A percentile compares a stretch with the other conserved stretches of the same genome.
Conservation (phyloP, 2,888 invertebrate genomes). For the Drosophila longiperda region DNA sequence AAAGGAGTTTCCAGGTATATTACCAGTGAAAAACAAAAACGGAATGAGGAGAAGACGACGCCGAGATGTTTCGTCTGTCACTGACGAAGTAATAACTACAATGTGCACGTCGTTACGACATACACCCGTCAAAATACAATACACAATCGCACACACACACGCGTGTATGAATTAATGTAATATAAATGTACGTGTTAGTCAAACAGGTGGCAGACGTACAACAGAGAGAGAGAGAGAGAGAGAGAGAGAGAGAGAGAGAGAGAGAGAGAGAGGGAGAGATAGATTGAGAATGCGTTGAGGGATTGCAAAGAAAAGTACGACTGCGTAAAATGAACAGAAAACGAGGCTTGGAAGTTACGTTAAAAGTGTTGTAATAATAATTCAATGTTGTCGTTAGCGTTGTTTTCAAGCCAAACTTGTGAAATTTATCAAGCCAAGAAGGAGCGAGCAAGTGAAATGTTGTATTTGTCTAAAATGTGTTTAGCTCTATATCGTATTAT, state of each 20-base stretch:
- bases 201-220: slow-evolving; percentile 53
- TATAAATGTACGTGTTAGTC: slow-evolving; percentile 11
- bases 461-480: background rate
- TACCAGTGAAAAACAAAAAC: slow-evolving; percentile 23
- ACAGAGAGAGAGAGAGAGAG: background rate
- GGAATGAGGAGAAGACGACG: slow-evolving; percentile 12
- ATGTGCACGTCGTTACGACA: slow-evolving; percentile 63
- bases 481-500: background rate
- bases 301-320: slow-evolving; percentile 39
- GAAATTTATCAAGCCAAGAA: background rate
- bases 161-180: slow-evolving; percentile 2
- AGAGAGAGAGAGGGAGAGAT: slow-evolving; percentile 11
- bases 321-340: slow-evolving; percentile 50
- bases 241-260: slow-evolving; percentile 2
- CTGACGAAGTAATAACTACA: slow-evolving; percentile 42
- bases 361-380: slow-evolving; percentile 7
- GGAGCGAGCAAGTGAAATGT: background rate
- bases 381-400: slow-evolving; percentile 1
- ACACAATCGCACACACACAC: slow-evolving; percentile 26
- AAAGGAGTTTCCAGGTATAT: slow-evolving; percentile 11
- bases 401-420: background rate
- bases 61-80: slow-evolving; percentile 11
- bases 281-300: background rate
- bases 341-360: slow-evolving; percentile 19
- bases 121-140: slow-evolving; percentile 35